These are phyloP conservation scores for Thunnus thynnus DNA, from an alignment of 2,113 vertebrate species.

Conservation along the genomic window DNA sequence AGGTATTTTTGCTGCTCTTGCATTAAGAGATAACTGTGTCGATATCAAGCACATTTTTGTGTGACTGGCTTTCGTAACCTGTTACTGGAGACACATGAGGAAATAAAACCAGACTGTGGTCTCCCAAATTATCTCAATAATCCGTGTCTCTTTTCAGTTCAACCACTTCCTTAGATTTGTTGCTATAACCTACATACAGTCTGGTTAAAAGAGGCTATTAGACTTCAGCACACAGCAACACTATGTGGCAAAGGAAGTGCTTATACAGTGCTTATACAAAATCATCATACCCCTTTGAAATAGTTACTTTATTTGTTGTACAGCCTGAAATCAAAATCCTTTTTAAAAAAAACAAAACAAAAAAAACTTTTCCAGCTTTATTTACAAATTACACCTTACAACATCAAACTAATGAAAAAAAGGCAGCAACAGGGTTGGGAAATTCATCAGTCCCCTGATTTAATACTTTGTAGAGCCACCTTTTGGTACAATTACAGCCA, in stretches of 20 bases:
- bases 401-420: no score
- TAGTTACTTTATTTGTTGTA: no score
- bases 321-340: no score
- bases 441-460: no score
- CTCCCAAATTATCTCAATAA: not conserved
- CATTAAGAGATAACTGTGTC: not conserved
- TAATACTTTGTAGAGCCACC: no score
- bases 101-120: not conserved
- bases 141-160: not conserved
- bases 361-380: no score
- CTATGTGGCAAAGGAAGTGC: not conserved
- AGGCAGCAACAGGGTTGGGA: no score
- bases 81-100: not conserved
- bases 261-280: no score
- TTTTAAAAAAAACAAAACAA: no score
- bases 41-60: not conserved
- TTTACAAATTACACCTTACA: no score
- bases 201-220: not conserved
- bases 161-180: not conserved
- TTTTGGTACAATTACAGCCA: no score
- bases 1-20: not conserved
- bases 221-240: not conserved
- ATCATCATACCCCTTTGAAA: no score
- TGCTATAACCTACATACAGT: not conserved
- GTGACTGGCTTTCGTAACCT: not conserved